phyloP scores from a whole-genome alignment of 2,113 vertebrate species.

The Brachypodius melanocephalos region DNA sequence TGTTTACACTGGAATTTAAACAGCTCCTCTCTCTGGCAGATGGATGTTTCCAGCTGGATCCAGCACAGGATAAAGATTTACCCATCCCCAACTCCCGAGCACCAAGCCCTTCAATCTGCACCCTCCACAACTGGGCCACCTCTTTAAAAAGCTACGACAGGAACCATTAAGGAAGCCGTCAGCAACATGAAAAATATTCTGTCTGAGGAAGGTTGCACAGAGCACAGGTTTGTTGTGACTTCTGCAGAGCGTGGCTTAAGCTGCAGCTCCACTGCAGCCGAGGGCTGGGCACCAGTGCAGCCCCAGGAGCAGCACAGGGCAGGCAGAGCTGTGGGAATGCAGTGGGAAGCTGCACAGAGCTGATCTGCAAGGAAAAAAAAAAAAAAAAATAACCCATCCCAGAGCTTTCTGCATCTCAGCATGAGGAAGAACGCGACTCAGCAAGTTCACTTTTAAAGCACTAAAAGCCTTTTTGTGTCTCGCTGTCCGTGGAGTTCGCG shows the following conservation, averaged over 20 bases:
- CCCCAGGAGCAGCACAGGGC: accelerated
- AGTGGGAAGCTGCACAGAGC: background rate
- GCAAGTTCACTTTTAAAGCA: background rate
- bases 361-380: background rate
- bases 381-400: background rate
- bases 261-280: background rate
- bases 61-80: background rate
- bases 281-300: background rate
- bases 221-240: background rate
- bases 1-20: background rate
- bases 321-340: background rate
- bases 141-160: background rate
- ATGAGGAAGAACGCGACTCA: background rate
- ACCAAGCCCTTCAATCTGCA: background rate
- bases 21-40: background rate
- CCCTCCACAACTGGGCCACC: background rate
- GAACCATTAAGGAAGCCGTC: background rate
- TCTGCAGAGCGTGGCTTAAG: background rate
- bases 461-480: background rate
- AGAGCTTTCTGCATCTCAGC: background rate
- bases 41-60: background rate
- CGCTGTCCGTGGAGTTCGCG: background rate
- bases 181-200: background rate
- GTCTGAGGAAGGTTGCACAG: background rate
- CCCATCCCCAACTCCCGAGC: background rate